Evolutionary conservation across 2,888 invertebrate species (phyloP), one percentile per base, ranked within the genome.

Genomic region (Leuctra nigra): DNA sequence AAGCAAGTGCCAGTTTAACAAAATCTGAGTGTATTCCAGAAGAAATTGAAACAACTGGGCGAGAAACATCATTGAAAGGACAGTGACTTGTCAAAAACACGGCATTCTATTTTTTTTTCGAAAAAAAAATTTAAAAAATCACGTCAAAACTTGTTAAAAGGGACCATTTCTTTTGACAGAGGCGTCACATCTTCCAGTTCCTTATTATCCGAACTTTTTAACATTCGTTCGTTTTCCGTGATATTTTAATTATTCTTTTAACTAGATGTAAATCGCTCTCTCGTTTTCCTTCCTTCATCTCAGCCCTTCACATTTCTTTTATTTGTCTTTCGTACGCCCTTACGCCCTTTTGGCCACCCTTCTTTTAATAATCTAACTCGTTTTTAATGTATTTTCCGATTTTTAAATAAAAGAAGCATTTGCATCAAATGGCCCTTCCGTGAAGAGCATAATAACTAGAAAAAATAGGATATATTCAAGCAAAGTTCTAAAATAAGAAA

Each of bases 221-320:
- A 33, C 50, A 18, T 18, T 14, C 33, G 33, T 52, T 50, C 35
- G 41, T 54, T 54, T 58, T 58, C 54, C 55, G 52, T 41, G 56
- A 59, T 59, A 57, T 59, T 59, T 59, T 59, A 59, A 59, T 59
- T 59, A 59, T 59, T 56, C 46, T 57, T 56, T 59, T 59, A 59
- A 59, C 59, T 54, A 56, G 59, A 59, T 59, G 59, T 56, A 59
- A 59, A 59, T 59, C 56, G 54, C 25, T 33, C 39, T 41, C 54
- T 48, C 35, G 25, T 41, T 11, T 41, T 48, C 46, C 38, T 54
- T 29, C 52, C 46, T 54, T 53, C 56, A 54, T 38, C 54, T 53
- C 22, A 23, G 23, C 54, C 53, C 44, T 55, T 25, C 38, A 18
- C 53, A 16, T 52, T 58, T 22, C 41, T 24, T 41, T 54, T 54